phyloP scores from a whole-genome alignment of 2,888 invertebrate species.

The Protophormia terraenovae region DNA sequence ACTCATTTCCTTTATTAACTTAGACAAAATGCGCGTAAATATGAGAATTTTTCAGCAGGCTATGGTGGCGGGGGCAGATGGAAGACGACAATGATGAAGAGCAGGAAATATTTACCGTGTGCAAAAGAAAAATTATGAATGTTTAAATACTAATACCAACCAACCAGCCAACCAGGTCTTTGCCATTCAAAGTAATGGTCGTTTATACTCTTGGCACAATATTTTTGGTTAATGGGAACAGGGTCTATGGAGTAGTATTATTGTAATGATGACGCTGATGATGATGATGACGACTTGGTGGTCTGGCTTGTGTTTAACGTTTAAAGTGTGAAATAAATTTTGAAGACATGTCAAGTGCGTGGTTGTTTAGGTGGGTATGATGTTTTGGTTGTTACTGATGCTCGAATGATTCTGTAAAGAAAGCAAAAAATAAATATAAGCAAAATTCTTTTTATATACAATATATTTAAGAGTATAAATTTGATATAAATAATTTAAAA shows the following conservation, averaged over 20 bases:
- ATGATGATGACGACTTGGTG: background rate
- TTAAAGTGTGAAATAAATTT: slow-evolving; percentile 60
- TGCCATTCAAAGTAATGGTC: no score
- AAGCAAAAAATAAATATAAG: slow-evolving; percentile 36
- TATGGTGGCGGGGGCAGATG: background rate
- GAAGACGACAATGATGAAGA: background rate
- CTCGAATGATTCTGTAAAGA: slow-evolving; percentile 50
- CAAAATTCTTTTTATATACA: background rate
- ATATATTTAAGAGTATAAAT: background rate
- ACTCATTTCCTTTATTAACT: slow-evolving; percentile 64
- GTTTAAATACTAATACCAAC: background rate
- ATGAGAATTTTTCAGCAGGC: background rate
- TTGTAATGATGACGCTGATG: background rate
- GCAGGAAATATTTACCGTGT: slow-evolving; percentile 38
- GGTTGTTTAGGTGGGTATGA: background rate
- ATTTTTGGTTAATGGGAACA: background rate
- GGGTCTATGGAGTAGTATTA: background rate
- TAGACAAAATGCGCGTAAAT: slow-evolving; percentile 41
- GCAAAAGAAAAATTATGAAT: slow-evolving; percentile 14
- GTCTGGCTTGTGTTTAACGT: slow-evolving; percentile 47
- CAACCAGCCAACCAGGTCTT: no score
- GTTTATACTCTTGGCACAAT: no score
- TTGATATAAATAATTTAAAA: background rate
- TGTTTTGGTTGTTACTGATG: background rate
- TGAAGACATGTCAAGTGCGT: slow-evolving; percentile 57